These are phyloP conservation scores for Mactromeris polynyma DNA, from an alignment of 2,888 invertebrate species.

Conservation along the genomic window DNA sequence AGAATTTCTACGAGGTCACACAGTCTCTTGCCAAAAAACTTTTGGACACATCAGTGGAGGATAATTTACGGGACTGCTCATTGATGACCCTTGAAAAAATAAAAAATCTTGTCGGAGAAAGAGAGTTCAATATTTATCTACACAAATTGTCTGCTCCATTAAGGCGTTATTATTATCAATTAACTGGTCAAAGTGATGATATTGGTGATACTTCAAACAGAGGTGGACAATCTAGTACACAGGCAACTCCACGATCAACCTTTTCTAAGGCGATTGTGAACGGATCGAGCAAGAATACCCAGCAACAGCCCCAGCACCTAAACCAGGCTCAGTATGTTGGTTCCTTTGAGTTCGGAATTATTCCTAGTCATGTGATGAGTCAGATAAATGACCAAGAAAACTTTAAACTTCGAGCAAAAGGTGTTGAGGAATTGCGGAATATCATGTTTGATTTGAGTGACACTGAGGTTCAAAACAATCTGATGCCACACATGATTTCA, in stretches of 20 bases:
- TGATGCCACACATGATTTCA: constrained; percentile 90
- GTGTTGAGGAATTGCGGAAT: constrained; percentile 89
- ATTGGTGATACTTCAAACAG: constrained; percentile 44
- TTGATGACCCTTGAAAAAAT: constrained; percentile 87
- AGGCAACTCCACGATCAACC: constrained; percentile 59
- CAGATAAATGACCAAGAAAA: constrained; percentile 89
- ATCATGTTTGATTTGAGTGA: constrained; percentile 87
- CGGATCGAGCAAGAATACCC: constrained; percentile 50
- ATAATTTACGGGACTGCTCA: constrained; percentile 83
- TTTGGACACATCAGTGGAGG: constrained; percentile 82
- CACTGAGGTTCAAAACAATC: constrained; percentile 81
- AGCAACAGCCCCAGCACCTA: constrained; percentile 52
- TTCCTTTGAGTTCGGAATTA: constrained; percentile 86
- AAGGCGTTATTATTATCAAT: constrained; percentile 79
- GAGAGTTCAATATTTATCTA: constrained; percentile 84
- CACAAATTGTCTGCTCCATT: constrained; percentile 82
- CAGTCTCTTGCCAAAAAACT: constrained; percentile 84
- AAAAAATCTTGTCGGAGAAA: constrained; percentile 86
- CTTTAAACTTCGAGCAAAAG: constrained; percentile 89
- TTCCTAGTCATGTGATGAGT: constrained; percentile 87
- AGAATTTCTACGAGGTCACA: constrained; percentile 86
- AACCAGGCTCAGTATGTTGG: constrained; percentile 75
- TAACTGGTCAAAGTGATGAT: constrained; percentile 74
- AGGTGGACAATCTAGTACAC: constrained; percentile 42
- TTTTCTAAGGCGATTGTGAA: constrained; percentile 57